phyloP scores from a whole-genome alignment of 2,888 invertebrate genomes.

The Dasysyrphus tricinctus region DNA sequence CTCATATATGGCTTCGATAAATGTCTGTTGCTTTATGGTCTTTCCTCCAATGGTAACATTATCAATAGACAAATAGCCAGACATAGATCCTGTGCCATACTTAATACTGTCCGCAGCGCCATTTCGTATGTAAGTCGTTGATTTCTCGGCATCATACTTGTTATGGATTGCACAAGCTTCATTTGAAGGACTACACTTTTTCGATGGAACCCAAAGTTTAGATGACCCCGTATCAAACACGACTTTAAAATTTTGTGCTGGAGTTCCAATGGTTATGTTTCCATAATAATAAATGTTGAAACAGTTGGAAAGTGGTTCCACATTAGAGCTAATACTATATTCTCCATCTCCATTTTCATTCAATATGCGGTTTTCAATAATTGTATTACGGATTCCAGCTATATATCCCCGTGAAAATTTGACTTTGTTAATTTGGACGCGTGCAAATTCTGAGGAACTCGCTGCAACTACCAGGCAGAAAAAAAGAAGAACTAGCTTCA shows the following conservation, averaged over 20 bases:
- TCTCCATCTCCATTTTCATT: too few relatives aligned
- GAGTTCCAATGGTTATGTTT: conserved; percentile 94
- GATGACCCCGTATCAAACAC: conserved; percentile 99
- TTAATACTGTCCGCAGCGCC: conserved; percentile 96
- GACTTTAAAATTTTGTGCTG: conserved; percentile 96
- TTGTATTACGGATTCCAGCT: conserved; percentile 91
- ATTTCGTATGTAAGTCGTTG: conserved; percentile 92
- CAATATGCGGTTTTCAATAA: conserved; percentile 86
- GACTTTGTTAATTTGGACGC: conserved; percentile 90
- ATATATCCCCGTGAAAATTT: conserved; percentile 89
- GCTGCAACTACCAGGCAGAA: conserved; percentile 32
- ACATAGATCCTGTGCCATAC: conserved; percentile 98
- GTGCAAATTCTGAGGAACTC: conserved; percentile 80
- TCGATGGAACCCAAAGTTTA: conserved; percentile 99
- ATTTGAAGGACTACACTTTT: conserved; percentile 95
- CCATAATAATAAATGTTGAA: too few relatives aligned
- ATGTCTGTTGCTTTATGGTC: conserved; percentile 91
- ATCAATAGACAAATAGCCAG: conserved; percentile 97
- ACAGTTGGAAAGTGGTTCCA: too few relatives aligned
- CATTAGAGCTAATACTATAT: too few relatives aligned
- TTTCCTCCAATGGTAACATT: conserved; percentile 89
- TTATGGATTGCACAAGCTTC: conserved; percentile 97
- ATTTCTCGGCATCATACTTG: conserved; percentile 95
- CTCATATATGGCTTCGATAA: conserved; percentile 99
- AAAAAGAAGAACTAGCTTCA: conserved; percentile 47